These are phyloP conservation scores for Megaceryle torquata DNA, from an alignment of 2,113 vertebrate genomes.

Conservation along the genomic window DNA sequence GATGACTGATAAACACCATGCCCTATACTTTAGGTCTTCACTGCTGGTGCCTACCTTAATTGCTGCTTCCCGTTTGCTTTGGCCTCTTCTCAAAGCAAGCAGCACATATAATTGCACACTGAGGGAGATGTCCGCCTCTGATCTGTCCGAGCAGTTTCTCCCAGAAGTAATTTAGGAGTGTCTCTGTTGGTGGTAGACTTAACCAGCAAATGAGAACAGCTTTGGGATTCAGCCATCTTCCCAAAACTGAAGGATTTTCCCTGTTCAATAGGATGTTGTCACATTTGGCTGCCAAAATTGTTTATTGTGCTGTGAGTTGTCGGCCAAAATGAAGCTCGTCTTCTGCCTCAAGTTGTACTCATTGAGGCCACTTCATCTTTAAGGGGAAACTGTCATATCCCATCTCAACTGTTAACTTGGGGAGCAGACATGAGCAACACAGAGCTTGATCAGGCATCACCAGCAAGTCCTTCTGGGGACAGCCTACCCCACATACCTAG, in stretches of 20 bases:
- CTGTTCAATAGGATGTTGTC: conserved; percentile 18
- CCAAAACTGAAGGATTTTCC: background rate
- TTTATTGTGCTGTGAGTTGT: background rate
- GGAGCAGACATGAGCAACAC: background rate
- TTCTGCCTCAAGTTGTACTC: background rate
- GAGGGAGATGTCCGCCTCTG: conserved; percentile 45
- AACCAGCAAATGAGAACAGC: background rate
- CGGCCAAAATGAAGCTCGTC: background rate
- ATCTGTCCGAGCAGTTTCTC: conserved; percentile 45
- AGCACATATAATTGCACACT: background rate
- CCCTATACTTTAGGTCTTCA: background rate
- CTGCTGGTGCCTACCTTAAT: background rate
- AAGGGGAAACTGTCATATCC: background rate
- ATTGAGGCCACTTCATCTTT: background rate
- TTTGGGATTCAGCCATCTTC: conserved; percentile 1
- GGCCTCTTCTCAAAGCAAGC: conserved; percentile 42
- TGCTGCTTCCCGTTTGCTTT: conserved; percentile 10
- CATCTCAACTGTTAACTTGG: background rate
- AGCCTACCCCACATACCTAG: background rate
- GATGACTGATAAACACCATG: background rate
- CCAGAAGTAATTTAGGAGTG: background rate
- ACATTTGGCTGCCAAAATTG: background rate
- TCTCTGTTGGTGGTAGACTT: background rate
- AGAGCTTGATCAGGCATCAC: background rate
- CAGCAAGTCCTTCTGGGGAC: background rate